phyloP scores from a whole-genome alignment of 1,140 invertebrate species.

The Piezodorus guildinii region DNA sequence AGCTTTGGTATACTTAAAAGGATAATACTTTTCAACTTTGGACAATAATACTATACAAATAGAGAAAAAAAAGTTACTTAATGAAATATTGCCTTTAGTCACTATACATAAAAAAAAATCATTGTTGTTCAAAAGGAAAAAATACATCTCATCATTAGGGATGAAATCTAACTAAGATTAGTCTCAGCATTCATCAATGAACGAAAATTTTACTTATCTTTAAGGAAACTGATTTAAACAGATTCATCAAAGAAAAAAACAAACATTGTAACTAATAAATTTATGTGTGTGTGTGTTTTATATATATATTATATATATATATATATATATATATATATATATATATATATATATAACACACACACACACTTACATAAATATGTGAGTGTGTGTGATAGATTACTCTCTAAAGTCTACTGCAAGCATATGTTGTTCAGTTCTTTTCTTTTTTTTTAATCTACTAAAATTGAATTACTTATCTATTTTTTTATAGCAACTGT shows the following conservation, averaged over 20 bases:
- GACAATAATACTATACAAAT: conserved; percentile 5
- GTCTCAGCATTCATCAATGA: too few relatives aligned
- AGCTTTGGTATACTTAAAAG: conserved; percentile 8
- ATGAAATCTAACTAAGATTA: too few relatives aligned
- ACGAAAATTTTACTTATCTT: not conserved
- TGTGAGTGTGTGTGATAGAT: too few relatives aligned
- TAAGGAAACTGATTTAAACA: conserved; percentile 8
- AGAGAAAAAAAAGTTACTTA: not conserved
- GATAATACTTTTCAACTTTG: conserved; percentile 11
- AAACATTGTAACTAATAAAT: not conserved
- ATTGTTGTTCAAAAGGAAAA: not conserved
- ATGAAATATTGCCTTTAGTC: not conserved
- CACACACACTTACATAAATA: too few relatives aligned
- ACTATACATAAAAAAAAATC: not conserved
- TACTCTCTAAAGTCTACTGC: too few relatives aligned
- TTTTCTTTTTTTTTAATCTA: too few relatives aligned
- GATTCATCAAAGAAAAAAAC: not conserved
- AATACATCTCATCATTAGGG: not conserved
- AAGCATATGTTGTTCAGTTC: too few relatives aligned
- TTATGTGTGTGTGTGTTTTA: too few relatives aligned
- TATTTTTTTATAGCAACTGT: too few relatives aligned
- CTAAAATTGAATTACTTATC: too few relatives aligned
- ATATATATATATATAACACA: too few relatives aligned
- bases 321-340: not conserved
- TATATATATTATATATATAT: too few relatives aligned